These are phyloP conservation scores for Heliconius eleuchia DNA, from an alignment of 1,140 invertebrate species.

Conservation along the genomic window DNA sequence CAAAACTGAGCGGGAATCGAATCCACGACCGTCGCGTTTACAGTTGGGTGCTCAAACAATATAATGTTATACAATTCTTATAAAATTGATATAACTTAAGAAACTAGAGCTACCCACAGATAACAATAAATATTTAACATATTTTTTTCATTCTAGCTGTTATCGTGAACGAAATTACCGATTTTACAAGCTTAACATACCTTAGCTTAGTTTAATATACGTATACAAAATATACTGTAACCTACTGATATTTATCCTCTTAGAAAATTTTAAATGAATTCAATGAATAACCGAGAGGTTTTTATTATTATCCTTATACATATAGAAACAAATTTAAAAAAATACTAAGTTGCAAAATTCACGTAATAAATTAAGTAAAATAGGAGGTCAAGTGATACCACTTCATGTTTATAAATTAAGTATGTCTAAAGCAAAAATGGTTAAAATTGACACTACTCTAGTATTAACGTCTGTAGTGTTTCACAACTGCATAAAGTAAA, in stretches of 20 bases:
- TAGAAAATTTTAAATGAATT: neutral
- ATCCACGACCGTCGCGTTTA: no score
- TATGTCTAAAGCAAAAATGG: neutral
- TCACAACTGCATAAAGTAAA: slow-evolving; percentile 2
- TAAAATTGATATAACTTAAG: no score
- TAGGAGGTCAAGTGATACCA: slow-evolving; percentile 1
- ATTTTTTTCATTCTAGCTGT: neutral
- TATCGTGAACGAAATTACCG: neutral
- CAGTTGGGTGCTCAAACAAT: no score
- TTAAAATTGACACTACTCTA: neutral
- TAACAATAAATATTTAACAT: no score
- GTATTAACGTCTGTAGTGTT: neutral
- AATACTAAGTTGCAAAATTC: neutral
- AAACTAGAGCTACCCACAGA: no score
- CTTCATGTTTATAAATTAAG: neutral
- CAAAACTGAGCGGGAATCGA: no score
- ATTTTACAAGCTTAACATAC: neutral
- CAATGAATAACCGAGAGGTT: neutral
- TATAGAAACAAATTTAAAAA: neutral
- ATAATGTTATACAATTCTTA: no score
- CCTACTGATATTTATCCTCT: neutral
- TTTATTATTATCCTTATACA: neutral
- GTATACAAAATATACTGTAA: neutral
- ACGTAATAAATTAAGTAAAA: neutral
- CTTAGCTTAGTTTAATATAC: neutral